Percentiles rank a stretch among this genome's conserved stretches.
Conservation (phyloP, 2,797 vertebrate species). For the Megaceryle alcyon region DNA sequence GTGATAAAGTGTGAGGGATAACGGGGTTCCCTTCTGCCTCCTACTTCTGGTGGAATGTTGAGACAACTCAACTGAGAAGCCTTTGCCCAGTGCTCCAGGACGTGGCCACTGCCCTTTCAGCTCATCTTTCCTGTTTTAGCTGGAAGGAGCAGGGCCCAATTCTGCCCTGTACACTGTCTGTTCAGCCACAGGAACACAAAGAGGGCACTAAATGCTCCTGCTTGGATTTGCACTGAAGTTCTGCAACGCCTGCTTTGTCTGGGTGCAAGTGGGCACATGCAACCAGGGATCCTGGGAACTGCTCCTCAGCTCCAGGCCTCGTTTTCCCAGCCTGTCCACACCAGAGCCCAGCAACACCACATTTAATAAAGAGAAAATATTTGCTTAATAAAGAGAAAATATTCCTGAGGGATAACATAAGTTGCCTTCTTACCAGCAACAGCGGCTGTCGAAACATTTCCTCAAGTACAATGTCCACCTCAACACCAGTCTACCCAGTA, state of each 20-base stretch:
- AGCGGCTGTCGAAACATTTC: neutral
- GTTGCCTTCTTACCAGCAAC: neutral
- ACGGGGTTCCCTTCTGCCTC: neutral
- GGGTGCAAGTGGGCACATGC: neutral
- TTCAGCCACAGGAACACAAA: fast-evolving
- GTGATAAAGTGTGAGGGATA: neutral
- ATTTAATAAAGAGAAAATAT: neutral
- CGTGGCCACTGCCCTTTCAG: neutral
- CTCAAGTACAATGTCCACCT: neutral
- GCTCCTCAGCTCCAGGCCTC: neutral
- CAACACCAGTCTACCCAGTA: fast-evolving
- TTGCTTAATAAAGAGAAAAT: neutral
- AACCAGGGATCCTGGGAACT: neutral
- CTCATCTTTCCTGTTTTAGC: neutral
- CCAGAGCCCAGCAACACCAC: neutral
- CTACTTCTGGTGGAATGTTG: neutral
- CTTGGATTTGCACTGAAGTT: fast-evolving
- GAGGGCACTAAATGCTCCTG: neutral
- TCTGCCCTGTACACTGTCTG: fast-evolving
- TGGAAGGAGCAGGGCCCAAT: fast-evolving
- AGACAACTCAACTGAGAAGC: neutral
- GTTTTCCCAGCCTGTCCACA: neutral
- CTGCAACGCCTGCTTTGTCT: fast-evolving
- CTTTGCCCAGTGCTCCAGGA: neutral
- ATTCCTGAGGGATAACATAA: neutral